These are phyloP conservation scores for Melinopterus prodromus DNA, from an alignment of 2,888 invertebrate species.

Conservation along the genomic window DNA sequence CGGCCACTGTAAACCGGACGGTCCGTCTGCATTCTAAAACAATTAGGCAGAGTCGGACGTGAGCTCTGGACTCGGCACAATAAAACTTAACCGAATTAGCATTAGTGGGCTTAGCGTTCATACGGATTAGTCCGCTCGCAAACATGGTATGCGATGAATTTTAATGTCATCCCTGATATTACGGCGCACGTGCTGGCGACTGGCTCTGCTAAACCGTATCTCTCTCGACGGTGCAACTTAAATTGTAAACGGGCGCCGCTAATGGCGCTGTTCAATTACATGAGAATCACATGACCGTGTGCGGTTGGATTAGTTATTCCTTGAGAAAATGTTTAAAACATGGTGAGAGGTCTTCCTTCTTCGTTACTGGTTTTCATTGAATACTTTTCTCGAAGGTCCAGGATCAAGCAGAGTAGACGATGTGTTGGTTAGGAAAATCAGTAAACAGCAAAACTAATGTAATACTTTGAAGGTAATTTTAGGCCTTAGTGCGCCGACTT, in stretches of 20 bases:
- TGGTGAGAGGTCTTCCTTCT: neutral
- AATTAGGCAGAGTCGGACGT: slow-evolving; percentile 20
- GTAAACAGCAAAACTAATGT: too few relatives aligned
- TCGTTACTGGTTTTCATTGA: too few relatives aligned
- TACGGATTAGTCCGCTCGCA: slow-evolving; percentile 22
- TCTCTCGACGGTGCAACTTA: slow-evolving; percentile 5
- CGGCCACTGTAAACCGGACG: neutral
- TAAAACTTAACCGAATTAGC: slow-evolving; percentile 24
- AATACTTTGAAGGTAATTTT: too few relatives aligned
- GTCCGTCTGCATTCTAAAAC: slow-evolving; percentile 23
- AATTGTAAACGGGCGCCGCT: neutral
- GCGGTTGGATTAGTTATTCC: neutral
- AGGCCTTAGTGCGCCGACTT: too few relatives aligned
- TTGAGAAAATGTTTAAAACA: neutral
- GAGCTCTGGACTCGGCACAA: slow-evolving; percentile 8
- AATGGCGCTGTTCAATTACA: neutral
- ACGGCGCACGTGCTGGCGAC: slow-evolving; percentile 12
- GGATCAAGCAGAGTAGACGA: too few relatives aligned
- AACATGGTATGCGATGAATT: slow-evolving; percentile 24
- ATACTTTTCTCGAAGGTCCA: too few relatives aligned
- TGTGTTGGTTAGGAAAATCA: too few relatives aligned
- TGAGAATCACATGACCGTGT: neutral
- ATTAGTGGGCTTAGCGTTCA: slow-evolving; percentile 24
- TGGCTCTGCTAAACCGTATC: neutral
- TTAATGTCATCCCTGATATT: slow-evolving; percentile 18